A percentile compares a stretch with the other conserved stretches of the same genome.
These are phyloP conservation scores for Drosophila elegans DNA, from an alignment of 1,140 invertebrate species.

Conservation along the genomic window DNA sequence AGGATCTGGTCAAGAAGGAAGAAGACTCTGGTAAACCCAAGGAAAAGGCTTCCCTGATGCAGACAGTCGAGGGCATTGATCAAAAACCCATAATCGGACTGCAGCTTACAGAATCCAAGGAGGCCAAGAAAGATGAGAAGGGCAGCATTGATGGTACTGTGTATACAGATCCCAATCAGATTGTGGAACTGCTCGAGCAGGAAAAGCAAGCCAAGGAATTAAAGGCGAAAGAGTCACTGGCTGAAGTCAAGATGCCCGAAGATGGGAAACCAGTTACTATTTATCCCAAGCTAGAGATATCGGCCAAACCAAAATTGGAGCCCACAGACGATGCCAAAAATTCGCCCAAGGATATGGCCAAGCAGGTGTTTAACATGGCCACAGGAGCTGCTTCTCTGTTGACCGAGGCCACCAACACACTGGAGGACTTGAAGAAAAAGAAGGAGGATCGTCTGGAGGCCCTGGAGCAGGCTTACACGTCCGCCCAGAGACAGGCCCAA, in stretches of 20 bases:
- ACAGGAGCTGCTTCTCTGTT: conserved; percentile 32
- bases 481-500: conserved; percentile 34
- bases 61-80: background rate
- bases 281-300: conserved; percentile 24
- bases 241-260: background rate
- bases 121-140: background rate
- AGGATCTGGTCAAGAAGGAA: background rate
- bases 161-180: conserved; percentile 19
- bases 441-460: conserved; percentile 3
- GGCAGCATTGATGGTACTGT: background rate
- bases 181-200: conserved; percentile 2
- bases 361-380: conserved; percentile 39
- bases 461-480: conserved; percentile 26
- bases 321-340: background rate
- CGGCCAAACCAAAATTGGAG: background rate
- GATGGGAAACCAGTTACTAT: conserved; percentile 5
- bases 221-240: background rate
- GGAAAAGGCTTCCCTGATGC: conserved; percentile 15
- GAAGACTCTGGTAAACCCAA: background rate
- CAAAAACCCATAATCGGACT: background rate
- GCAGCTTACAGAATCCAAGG: background rate
- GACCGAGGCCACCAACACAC: conserved; percentile 28
- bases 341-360: conserved; percentile 23
- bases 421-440: conserved; percentile 12
- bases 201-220: conserved; percentile 3